Conservation (phyloP, 2,113 vertebrate species). For the Clarias macrocephalus region DNA sequence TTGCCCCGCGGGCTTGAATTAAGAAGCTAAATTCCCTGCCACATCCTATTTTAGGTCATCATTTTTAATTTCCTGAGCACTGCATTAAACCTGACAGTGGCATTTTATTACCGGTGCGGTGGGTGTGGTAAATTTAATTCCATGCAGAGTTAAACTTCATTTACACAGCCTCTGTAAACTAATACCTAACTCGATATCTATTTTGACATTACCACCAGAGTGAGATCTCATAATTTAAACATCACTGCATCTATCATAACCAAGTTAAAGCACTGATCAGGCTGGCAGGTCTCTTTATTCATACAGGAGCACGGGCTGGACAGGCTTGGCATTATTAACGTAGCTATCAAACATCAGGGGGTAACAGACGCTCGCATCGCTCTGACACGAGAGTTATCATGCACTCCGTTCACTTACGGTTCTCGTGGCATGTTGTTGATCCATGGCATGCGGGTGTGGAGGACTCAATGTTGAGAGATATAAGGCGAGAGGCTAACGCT, state of each 20-base stretch:
- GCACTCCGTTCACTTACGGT: conserved; percentile 13
- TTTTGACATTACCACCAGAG: not conserved
- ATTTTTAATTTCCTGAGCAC: conserved; percentile 33
- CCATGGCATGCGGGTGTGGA: conserved; percentile 38
- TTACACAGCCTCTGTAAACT: conserved; percentile 9
- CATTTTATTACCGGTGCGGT: conserved; percentile 21
- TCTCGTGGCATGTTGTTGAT: conserved; percentile 44
- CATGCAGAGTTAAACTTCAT: conserved; percentile 19
- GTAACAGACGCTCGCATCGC: conserved; percentile 10
- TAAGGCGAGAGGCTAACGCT: conserved; percentile 35
- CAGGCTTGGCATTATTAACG: conserved; percentile 10
- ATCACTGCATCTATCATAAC: conserved; percentile 21
- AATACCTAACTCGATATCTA: conserved; percentile 5
- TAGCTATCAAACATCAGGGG: conserved; percentile 12
- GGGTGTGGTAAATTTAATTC: conserved; percentile 33
- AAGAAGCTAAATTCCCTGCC: conserved; percentile 42
- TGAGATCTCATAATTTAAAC: conserved; percentile 18
- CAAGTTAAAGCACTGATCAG: not conserved
- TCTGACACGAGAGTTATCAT: conserved; percentile 30
- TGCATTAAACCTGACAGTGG: conserved; percentile 15
- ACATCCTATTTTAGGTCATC: conserved; percentile 28
- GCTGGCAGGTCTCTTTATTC: conserved; percentile 14
- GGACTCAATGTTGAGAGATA: conserved; percentile 43
- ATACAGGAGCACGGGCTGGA: conserved; percentile 13
- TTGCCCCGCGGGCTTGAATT: conserved; percentile 35